Conservation (phyloP, 2,888 invertebrate genomes). For the Herminia tarsipennalis region DNA sequence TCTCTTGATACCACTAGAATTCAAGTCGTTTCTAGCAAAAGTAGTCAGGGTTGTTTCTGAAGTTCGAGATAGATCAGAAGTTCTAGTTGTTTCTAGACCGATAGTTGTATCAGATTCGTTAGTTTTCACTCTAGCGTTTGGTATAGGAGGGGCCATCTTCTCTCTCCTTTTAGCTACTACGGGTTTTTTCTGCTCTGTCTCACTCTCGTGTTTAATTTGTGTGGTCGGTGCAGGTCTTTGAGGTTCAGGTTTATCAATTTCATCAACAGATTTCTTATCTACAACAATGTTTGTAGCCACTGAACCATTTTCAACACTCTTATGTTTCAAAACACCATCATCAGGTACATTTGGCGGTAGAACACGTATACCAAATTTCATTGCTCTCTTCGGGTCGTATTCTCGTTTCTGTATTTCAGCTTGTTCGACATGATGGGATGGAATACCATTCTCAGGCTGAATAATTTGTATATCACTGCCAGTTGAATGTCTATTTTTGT, state of each 20-base stretch:
- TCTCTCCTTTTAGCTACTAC: constrained; percentile 83
- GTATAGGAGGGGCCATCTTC: constrained; percentile 80
- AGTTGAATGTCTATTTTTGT: constrained; percentile 69
- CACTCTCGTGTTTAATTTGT: constrained; percentile 83
- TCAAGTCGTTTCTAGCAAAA: constrained; percentile 78
- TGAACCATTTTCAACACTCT: constrained; percentile 73
- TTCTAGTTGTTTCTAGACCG: constrained; percentile 62
- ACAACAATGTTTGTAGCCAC: constrained; percentile 44
- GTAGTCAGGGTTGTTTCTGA: constrained; percentile 63
- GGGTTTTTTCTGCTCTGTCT: constrained; percentile 76
- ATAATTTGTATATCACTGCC: constrained; percentile 74
- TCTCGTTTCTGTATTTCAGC: constrained; percentile 84
- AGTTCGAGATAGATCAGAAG: constrained; percentile 58
- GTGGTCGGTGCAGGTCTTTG: constrained; percentile 63
- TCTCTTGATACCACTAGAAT: constrained; percentile 86
- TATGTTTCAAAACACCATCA: constrained; percentile 79
- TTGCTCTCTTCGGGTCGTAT: constrained; percentile 83
- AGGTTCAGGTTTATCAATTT: constrained; percentile 74
- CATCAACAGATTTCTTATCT: constrained; percentile 71
- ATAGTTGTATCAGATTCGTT: constrained; percentile 69
- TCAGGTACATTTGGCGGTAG: constrained; percentile 85
- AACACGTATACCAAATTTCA: constrained; percentile 90
- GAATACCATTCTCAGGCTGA: constrained; percentile 72
- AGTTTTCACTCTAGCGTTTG: constrained; percentile 73
- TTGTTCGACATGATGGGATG: constrained; percentile 64